These are phyloP conservation scores for Syngnathus floridae DNA, from an alignment of 2,113 vertebrate genomes.

Conservation along the genomic window DNA sequence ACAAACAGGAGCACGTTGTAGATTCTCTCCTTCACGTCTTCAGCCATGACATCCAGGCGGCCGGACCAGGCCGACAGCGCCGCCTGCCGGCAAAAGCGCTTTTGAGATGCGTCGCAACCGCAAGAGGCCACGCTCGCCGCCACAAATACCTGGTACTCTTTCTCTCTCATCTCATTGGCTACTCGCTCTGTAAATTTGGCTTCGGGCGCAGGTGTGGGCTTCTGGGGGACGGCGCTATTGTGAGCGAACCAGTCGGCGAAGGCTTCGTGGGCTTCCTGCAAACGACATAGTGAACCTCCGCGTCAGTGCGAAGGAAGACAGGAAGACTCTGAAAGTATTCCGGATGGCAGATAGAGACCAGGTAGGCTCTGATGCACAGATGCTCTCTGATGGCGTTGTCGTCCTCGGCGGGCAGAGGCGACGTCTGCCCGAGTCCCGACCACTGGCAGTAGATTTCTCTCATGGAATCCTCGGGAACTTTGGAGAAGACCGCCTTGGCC, in stretches of 20 bases:
- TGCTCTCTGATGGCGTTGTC: slow-evolving; percentile 94
- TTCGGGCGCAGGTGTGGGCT: slow-evolving; percentile 77
- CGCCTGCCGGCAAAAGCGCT: slow-evolving; percentile 60
- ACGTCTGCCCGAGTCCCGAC: slow-evolving; percentile 80
- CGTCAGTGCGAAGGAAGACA: too few species aligned
- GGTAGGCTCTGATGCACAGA: slow-evolving; percentile 89
- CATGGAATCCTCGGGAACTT: slow-evolving; percentile 93
- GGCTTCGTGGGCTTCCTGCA: slow-evolving; percentile 92
- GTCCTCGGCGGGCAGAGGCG: slow-evolving; percentile 82
- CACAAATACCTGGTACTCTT: slow-evolving; percentile 81
- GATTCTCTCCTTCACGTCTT: slow-evolving; percentile 93
- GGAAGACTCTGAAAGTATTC: too few species aligned
- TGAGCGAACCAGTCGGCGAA: slow-evolving; percentile 97
- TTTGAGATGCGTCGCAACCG: not conserved
- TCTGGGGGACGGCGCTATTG: slow-evolving; percentile 85
- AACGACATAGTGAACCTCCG: too few species aligned
- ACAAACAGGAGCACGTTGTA: slow-evolving; percentile 97
- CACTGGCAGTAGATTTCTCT: slow-evolving; percentile 88
- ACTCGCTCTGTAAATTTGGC: slow-evolving; percentile 91
- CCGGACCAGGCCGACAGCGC: slow-evolving; percentile 83
- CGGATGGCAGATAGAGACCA: slow-evolving; percentile 71
- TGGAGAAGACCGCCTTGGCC: slow-evolving; percentile 90
- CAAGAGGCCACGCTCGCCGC: too few species aligned
- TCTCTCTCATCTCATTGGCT: slow-evolving; percentile 91
- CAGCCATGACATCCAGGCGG: slow-evolving; percentile 81